These are phyloP conservation scores for Athene noctua DNA, from an alignment of 2,113 vertebrate species.

Conservation along the genomic window DNA sequence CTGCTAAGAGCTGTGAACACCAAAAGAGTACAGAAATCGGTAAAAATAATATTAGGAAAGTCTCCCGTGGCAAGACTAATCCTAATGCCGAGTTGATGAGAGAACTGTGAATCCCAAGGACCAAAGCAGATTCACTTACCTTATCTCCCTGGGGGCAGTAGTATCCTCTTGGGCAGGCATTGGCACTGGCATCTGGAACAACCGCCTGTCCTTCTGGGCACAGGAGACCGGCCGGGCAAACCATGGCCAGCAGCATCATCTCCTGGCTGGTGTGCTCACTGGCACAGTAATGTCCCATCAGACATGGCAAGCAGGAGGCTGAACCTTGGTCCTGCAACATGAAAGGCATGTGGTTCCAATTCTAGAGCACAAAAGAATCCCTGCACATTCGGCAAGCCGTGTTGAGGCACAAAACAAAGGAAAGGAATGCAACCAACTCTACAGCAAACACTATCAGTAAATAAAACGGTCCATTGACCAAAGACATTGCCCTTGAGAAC, in stretches of 20 bases:
- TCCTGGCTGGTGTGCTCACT: constrained; percentile 82
- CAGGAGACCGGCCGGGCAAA: constrained; percentile 83
- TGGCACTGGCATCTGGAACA: constrained; percentile 74
- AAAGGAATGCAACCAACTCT: neutral
- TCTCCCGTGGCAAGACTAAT: neutral
- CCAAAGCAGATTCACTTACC: constrained; percentile 68
- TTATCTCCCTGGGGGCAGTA: constrained; percentile 81
- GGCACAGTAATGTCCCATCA: constrained; percentile 84
- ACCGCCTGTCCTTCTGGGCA: constrained; percentile 81
- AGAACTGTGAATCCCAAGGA: accelerated
- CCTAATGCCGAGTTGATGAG: neutral
- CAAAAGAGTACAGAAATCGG: neutral
- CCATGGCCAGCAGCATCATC: constrained; percentile 81
- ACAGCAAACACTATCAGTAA: neutral
- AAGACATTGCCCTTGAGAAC: neutral
- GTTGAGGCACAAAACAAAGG: neutral
- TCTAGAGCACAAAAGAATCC: neutral
- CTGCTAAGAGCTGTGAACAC: neutral
- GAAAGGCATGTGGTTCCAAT: neutral
- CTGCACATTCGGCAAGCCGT: no score
- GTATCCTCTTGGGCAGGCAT: constrained; percentile 84
- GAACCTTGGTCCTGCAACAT: constrained; percentile 75
- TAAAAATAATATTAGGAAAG: neutral
- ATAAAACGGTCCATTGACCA: neutral
- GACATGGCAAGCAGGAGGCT: constrained; percentile 77